Evolutionary conservation across 2,113 vertebrate species (phyloP).

Genomic region (Oreochromis aureus): DNA sequence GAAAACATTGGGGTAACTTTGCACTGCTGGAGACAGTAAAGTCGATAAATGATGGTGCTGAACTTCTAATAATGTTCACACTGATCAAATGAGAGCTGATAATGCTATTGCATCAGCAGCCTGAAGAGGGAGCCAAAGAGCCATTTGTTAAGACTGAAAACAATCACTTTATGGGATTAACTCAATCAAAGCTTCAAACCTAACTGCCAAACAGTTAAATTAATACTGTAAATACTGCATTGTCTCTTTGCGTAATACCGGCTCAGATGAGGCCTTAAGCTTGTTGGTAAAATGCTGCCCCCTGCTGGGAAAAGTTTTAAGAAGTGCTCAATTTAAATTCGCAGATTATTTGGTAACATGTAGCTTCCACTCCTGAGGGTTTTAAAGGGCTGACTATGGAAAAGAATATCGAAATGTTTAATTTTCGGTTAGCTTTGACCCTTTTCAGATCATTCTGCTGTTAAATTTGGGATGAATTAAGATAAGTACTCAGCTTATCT

Average conservation of each 20-base stretch:
- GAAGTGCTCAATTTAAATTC: not conserved
- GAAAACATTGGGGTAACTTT: not conserved
- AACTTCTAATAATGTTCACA: not conserved
- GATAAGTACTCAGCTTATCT: not conserved
- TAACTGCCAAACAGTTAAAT: not conserved
- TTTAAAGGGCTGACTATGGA: not conserved
- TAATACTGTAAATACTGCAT: not conserved
- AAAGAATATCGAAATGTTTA: not conserved
- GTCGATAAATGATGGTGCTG: not conserved
- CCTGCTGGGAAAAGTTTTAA: not conserved
- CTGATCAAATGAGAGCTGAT: not conserved
- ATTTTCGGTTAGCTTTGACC: not conserved
- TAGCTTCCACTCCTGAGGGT: not conserved
- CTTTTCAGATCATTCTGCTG: not conserved
- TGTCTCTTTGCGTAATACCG: not conserved
- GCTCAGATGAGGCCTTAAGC: not conserved
- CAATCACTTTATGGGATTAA: not conserved
- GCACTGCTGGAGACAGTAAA: not conserved
- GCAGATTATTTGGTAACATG: not conserved
- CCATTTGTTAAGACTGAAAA: not conserved
- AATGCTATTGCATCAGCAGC: not conserved
- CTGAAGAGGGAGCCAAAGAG: not conserved
- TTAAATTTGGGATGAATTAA: not conserved
- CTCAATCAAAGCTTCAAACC: not conserved
- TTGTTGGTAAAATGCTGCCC: not conserved